These are phyloP conservation scores for Onychorhynchus coronatus DNA, from an alignment of 2,113 vertebrate species.

Conservation along the genomic window DNA sequence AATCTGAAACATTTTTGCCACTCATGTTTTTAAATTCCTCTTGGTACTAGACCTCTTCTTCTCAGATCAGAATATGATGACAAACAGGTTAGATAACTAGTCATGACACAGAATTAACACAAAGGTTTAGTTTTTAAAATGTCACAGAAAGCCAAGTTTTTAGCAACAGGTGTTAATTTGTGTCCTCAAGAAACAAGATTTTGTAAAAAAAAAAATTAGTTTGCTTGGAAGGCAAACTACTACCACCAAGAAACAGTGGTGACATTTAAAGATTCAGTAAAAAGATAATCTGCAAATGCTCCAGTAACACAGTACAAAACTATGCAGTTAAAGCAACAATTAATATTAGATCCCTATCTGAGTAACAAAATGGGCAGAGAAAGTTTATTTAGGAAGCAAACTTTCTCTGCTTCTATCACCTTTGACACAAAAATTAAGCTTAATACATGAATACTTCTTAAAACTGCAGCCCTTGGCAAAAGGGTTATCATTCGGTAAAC, in stretches of 20 bases:
- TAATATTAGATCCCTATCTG: background rate
- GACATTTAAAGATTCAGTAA: background rate
- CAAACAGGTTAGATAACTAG: background rate
- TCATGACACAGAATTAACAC: background rate
- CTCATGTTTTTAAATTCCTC: background rate
- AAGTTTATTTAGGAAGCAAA: background rate
- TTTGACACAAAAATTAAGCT: background rate
- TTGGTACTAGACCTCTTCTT: background rate
- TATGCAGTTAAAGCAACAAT: background rate
- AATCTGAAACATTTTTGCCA: background rate
- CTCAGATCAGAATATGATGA: background rate
- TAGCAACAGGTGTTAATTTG: background rate
- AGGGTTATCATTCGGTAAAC: background rate
- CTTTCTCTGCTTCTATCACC: background rate
- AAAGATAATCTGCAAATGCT: background rate
- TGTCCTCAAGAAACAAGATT: background rate
- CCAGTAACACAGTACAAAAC: background rate
- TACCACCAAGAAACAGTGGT: background rate
- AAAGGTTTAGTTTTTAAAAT: background rate
- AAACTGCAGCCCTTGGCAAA: background rate
- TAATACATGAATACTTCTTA: background rate
- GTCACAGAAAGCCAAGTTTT: background rate
- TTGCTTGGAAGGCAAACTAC: background rate
- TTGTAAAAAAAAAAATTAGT: background rate
- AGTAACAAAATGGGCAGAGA: background rate